Conservation (phyloP, 1,140 invertebrate species). For the Saxidomus purpurata region DNA sequence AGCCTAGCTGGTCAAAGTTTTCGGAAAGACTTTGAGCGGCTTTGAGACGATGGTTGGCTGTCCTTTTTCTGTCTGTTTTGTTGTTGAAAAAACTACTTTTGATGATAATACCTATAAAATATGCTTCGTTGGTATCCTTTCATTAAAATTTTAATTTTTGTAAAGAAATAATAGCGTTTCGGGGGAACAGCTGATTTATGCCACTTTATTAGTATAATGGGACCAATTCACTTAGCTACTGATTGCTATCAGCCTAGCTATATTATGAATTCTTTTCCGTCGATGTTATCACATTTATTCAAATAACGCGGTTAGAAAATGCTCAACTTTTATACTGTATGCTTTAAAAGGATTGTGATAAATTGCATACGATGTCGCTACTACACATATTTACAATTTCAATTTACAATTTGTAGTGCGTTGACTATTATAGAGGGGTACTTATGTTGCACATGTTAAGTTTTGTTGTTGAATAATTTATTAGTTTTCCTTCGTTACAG, state of each 20-base stretch:
- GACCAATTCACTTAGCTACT: neutral
- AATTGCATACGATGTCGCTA: neutral
- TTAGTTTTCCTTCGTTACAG: neutral
- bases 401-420: constrained; percentile 33
- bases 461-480: constrained; percentile 1
- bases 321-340: neutral
- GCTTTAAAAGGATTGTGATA: neutral
- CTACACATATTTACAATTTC: neutral
- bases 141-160: neutral
- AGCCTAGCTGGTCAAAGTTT: neutral
- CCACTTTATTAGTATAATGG: constrained; percentile 2
- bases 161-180: constrained; percentile 2
- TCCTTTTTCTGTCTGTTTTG: too few relatives aligned
- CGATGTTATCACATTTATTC: constrained; percentile 26
- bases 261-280: constrained; percentile 16
- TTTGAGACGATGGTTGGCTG: too few relatives aligned
- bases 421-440: neutral
- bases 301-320: constrained; percentile 20
- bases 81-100: constrained; percentile 2
- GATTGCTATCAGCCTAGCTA: neutral
- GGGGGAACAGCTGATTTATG: neutral
- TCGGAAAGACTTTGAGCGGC: too few relatives aligned
- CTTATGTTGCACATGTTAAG: neutral
- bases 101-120: neutral
- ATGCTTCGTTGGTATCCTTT: neutral